Base-by-base conservation (phyloP, 2,797 vertebrate genomes). In the Eleutherodactylus coqui region DNA sequence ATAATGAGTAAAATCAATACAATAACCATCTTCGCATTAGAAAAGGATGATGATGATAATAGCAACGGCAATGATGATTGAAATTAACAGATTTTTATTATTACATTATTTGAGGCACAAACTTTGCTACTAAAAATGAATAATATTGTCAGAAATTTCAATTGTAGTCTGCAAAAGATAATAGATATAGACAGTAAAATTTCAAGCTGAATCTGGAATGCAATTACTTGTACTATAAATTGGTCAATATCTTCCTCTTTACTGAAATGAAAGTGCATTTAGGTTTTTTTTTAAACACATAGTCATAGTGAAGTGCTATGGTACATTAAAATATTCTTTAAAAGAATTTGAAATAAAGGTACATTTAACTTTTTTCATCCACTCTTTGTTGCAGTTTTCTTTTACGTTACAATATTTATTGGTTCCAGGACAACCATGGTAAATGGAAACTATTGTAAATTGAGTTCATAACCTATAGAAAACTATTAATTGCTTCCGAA, bases 151-250 rank as follows among this genome's bases (percentile, higher is more conserved):
- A 75, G 43, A 75, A 75, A 32, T 49, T 32, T 47, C 43, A 29
- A 29, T 51, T 75, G 70, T 73, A 45, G 45, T 73, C 70, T 73
- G n/a, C 45, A 24, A 49, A 75, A 19, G 13, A 75, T 49, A 75
- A 75, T 49, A 75, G 9, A 75, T 73, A 24, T 9, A 27, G 24
- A 32, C 16, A 49, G 73, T 75, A 49, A 75, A 49, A 49, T 75
- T 49, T 49, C 16, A 49, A 51, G 27, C 45, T 49, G 13, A 29
- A 29, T 32, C 43, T 17, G 5, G 24, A 75, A 75, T 75, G n/a
- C 73, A 75, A 49, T 49, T 75, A 75, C 24, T 14, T 49, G 73
- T 49, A 75, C 11, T 47, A 75, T 75, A 75, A 49, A 75, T 75
- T 75, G 73, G 73, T 49, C 41, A 75, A 19, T 47, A 75, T 9